Evolutionary conservation across 2,888 invertebrate species (phyloP).

Genomic region (Mesoligia furuncula): DNA sequence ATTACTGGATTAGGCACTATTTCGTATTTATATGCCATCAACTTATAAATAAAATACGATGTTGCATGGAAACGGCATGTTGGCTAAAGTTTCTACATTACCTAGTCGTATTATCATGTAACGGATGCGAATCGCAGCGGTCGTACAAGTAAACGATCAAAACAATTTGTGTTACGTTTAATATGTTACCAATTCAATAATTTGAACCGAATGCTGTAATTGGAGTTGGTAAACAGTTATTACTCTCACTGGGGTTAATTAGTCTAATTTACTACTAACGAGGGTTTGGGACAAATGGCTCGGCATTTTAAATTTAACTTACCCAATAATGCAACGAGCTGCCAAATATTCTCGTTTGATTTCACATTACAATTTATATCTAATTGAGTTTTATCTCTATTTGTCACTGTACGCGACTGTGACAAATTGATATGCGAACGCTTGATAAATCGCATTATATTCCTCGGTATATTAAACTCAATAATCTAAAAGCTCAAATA

Average conservation of each 20-base stretch:
- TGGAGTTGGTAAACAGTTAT: constrained; percentile 77
- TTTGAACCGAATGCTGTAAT: constrained; percentile 70
- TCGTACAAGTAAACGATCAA: constrained; percentile 52
- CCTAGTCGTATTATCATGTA: constrained; percentile 2
- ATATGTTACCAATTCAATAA: constrained; percentile 69
- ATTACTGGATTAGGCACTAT: no score
- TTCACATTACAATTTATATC: constrained; percentile 43
- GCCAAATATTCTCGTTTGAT: constrained; percentile 45
- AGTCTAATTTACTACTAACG: constrained; percentile 74
- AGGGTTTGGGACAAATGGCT: constrained; percentile 65
- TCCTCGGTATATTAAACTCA: constrained; percentile 11
- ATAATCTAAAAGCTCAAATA: constrained; percentile 20
- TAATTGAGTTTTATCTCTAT: constrained; percentile 48
- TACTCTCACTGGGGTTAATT: constrained; percentile 75
- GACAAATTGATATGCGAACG: constrained; percentile 43
- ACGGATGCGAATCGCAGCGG: constrained; percentile 23
- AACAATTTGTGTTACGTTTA: constrained; percentile 60
- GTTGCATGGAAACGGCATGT: neutral
- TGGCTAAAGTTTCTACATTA: neutral
- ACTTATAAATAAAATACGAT: no score
- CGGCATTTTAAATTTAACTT: constrained; percentile 59
- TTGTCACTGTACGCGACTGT: constrained; percentile 5
- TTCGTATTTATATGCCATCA: no score
- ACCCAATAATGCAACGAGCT: constrained; percentile 39
- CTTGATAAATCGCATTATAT: constrained; percentile 30